phyloP scores from a whole-genome alignment of 2,888 invertebrate genomes.

The Drosophila mercatorum region DNA sequence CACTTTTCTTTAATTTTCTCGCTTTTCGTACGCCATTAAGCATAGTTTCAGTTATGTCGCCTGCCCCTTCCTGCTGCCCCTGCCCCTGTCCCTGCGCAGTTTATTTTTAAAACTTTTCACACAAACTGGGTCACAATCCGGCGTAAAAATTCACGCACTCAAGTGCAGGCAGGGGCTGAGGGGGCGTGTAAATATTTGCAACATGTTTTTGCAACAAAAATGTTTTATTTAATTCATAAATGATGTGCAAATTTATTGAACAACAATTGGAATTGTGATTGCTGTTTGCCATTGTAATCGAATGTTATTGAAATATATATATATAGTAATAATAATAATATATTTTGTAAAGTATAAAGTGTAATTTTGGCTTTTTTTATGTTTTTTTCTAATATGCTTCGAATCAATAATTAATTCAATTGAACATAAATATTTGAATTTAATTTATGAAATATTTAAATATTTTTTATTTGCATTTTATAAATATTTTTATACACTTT shows the following conservation, averaged over 20 bases:
- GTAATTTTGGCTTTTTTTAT: not conserved
- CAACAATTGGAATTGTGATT: not conserved
- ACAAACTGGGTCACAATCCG: conserved; percentile 65
- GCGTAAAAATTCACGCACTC: conserved; percentile 41
- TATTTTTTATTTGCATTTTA: not conserved
- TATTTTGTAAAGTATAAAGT: not conserved
- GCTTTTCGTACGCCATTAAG: conserved; percentile 44
- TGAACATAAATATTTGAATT: not conserved
- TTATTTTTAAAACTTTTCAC: conserved; percentile 68
- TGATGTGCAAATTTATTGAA: not conserved
- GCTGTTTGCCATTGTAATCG: not conserved
- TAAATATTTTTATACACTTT: not conserved
- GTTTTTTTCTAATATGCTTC: not conserved
- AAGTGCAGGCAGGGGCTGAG: not conserved
- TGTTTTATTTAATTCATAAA: conserved; percentile 2
- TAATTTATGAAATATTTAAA: not conserved
- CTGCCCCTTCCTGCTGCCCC: not conserved
- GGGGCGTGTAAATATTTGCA: not conserved
- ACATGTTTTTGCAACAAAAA: not conserved
- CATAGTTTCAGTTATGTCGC: conserved; percentile 37
- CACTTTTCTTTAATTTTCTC: conserved; percentile 14
- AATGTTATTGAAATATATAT: not conserved
- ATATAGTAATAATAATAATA: not conserved
- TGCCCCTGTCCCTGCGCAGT: not conserved
- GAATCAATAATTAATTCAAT: not conserved